phyloP scores from a whole-genome alignment of 2,113 vertebrate genomes.

The Paratilapia polleni region DNA sequence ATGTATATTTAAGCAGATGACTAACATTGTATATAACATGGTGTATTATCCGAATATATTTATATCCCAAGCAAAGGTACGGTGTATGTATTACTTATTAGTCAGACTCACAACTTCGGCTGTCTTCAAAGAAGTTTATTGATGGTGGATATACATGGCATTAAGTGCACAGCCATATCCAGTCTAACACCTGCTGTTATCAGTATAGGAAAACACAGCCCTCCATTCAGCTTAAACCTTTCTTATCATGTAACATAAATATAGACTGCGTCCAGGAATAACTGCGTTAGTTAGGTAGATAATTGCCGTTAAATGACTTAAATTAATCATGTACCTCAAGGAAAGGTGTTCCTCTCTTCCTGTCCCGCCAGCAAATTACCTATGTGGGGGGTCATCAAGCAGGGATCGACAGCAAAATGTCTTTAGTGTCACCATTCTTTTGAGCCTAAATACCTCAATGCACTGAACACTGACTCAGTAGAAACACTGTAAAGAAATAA shows the following conservation, averaged over 20 bases:
- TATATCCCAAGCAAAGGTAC: constrained; percentile 42
- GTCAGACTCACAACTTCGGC: background rate
- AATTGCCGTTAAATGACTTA: background rate
- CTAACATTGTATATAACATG: background rate
- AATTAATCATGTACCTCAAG: background rate
- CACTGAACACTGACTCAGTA: constrained; percentile 23
- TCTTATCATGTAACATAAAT: background rate
- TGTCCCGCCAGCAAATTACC: background rate
- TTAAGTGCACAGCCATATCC: constrained; percentile 25
- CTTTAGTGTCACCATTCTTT: background rate
- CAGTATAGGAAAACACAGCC: constrained; percentile 8
- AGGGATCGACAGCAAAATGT: background rate
- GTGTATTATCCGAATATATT: constrained; percentile 49
- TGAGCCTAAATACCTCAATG: constrained; percentile 16
- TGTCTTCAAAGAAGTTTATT: constrained; percentile 57
- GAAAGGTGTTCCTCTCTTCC: background rate
- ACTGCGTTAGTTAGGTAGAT: background rate
- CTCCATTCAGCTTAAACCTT: constrained; percentile 13
- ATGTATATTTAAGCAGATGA: constrained; percentile 4
- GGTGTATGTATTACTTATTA: background rate
- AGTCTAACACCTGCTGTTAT: background rate
- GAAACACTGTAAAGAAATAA: constrained; percentile 2
- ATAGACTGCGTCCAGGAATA: background rate
- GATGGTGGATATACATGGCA: constrained; percentile 33
- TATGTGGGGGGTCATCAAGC: background rate